Evolutionary conservation across 1,140 invertebrate genomes (phyloP).

Genomic region (Paraescarpia echinospica): DNA sequence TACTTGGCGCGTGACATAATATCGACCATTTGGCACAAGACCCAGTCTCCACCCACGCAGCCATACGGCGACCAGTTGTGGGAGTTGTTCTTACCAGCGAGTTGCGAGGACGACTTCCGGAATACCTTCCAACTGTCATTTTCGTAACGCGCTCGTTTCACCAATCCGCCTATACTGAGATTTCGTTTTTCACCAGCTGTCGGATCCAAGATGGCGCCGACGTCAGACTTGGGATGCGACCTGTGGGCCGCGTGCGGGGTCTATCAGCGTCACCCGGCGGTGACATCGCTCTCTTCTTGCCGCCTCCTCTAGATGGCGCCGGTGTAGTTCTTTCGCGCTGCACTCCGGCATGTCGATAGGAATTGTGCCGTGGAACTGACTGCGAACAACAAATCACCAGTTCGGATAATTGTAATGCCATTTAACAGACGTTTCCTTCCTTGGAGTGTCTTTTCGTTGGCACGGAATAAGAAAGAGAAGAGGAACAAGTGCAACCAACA

Average conservation of each 20-base stretch:
- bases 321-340: slow-evolving; percentile 20
- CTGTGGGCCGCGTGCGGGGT: background rate
- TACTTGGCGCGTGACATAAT: no score
- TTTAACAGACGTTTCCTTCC: no score
- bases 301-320: background rate
- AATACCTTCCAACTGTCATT: background rate
- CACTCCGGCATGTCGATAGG: slow-evolving; percentile 24
- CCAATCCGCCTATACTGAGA: background rate
- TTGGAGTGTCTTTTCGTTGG: no score
- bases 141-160: background rate
- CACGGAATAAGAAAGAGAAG: no score
- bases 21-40: no score
- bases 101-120: background rate
- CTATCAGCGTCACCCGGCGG: background rate
- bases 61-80: background rate
- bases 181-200: background rate
- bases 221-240: background rate
- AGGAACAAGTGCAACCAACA: no score
- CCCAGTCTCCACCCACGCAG: background rate
- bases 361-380: slow-evolving; percentile 78
- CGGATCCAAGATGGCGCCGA: background rate
- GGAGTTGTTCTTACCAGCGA: background rate
- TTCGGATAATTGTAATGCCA: no score
- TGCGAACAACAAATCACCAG: background rate
- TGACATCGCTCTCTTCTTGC: background rate